Percentiles rank a stretch among this genome's conserved stretches.
phyloP scores from a whole-genome alignment of 2,888 invertebrate species.

The Coenonympha glycerion region DNA sequence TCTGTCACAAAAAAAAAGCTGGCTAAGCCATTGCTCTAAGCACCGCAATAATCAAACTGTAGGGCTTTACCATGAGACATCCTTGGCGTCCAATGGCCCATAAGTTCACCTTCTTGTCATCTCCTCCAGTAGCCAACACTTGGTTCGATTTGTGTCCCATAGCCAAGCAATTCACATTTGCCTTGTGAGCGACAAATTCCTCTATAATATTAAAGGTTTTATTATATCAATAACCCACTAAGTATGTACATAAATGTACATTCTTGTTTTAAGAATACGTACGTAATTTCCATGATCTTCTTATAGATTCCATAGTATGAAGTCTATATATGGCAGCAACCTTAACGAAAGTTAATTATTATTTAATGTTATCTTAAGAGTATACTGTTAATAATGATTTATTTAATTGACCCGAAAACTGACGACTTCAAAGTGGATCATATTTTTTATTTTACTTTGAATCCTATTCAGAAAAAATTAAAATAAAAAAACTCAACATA shows the following conservation, averaged over 20 bases:
- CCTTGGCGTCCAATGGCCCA: conserved; percentile 97
- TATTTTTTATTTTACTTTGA: not conserved
- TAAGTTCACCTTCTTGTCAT: conserved; percentile 97
- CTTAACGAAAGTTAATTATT: not conserved
- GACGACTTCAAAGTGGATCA: not conserved
- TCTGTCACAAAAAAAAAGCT: too few relatives aligned
- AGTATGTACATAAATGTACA: not conserved
- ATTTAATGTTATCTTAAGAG: not conserved
- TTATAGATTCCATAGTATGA: conserved; percentile 68
- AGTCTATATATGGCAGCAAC: conserved; percentile 34
- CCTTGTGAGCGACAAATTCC: conserved; percentile 90
- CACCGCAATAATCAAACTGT: too few relatives aligned
- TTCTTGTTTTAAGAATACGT: conserved; percentile 57
- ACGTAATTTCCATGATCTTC: conserved; percentile 90
- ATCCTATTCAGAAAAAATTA: too few relatives aligned
- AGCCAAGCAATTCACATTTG: conserved; percentile 91
- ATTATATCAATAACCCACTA: not conserved
- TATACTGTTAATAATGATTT: not conserved
- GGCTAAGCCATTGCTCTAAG: too few relatives aligned
- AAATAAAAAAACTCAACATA: too few relatives aligned
- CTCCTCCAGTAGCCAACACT: conserved; percentile 95
- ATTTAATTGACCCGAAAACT: not conserved
- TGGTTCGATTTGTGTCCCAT: conserved; percentile 93
- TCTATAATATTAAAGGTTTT: conserved; percentile 73
- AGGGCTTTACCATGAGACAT: conserved; percentile 89